These are phyloP conservation scores for Enteromius anoplus DNA, from an alignment of 2,797 vertebrate species.

Conservation along the genomic window DNA sequence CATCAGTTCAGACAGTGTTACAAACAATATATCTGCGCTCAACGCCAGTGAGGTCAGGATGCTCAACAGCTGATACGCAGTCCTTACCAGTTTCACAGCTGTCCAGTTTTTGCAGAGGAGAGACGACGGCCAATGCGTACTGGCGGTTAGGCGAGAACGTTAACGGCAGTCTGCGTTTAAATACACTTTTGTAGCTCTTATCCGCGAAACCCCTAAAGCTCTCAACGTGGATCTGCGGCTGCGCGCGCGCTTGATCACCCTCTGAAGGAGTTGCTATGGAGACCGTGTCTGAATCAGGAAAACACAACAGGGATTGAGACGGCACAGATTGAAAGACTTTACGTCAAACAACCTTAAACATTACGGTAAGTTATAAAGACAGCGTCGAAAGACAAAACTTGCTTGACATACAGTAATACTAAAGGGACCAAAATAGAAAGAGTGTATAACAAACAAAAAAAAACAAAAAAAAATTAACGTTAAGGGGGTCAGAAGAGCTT, in stretches of 20 bases:
- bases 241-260: background rate
- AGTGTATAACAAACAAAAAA: too few species aligned
- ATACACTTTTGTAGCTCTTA: background rate
- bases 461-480: too few species aligned
- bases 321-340: conserved; percentile 56
- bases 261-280: conserved; percentile 60
- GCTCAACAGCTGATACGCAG: background rate
- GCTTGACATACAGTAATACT: background rate
- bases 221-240: background rate
- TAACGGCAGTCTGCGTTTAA: conserved; percentile 12
- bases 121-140: conserved; percentile 12
- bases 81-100: conserved; percentile 22
- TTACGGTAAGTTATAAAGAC: background rate
- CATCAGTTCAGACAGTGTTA: background rate
- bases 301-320: conserved; percentile 29
- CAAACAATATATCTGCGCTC: background rate
- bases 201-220: background rate
- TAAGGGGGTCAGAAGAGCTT: too few species aligned
- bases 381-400: background rate
- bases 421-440: too few species aligned
- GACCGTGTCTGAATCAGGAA: conserved; percentile 57
- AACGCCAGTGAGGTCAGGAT: background rate
- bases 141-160: background rate
- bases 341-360: background rate
- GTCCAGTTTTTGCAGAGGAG: conserved; percentile 14